phyloP scores from a whole-genome alignment of 1,140 invertebrate species.

The Sycobia sp. region DNA sequence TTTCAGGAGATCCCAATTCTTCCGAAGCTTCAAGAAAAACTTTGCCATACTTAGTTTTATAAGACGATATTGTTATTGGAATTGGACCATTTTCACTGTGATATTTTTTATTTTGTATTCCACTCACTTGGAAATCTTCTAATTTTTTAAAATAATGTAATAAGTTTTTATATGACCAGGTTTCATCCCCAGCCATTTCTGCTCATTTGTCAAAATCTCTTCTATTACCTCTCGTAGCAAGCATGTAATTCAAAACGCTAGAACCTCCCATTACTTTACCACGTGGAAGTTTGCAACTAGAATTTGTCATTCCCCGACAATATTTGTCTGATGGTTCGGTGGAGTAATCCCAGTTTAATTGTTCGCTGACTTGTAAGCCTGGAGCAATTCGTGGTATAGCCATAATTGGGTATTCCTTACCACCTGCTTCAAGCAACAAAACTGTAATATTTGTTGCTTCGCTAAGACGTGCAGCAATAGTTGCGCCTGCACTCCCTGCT shows the following conservation, averaged over 20 bases:
- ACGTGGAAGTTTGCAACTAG: background rate
- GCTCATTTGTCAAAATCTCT: constrained; percentile 61
- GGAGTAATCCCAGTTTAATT: constrained; percentile 10
- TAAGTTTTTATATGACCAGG: constrained; percentile 69
- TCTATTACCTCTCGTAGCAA: constrained; percentile 48
- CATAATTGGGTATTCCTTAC: background rate
- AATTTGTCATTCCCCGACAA: background rate
- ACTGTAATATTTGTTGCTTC: background rate
- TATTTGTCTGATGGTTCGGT: constrained; percentile 1
- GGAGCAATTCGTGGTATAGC: constrained; percentile 3
- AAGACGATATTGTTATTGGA: constrained; percentile 24
- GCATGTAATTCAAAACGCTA: constrained; percentile 16
- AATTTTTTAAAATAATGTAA: constrained; percentile 63
- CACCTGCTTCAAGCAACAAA: constrained; percentile 13
- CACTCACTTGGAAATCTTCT: constrained; percentile 40
- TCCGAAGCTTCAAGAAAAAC: constrained; percentile 8
- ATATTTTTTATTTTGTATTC: constrained; percentile 2
- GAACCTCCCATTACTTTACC: constrained; percentile 17
- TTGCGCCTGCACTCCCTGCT: constrained; percentile 2
- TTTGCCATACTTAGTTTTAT: background rate
- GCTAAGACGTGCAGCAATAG: background rate
- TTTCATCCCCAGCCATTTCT: constrained; percentile 58
- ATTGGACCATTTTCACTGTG: constrained; percentile 7
- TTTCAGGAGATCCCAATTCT: constrained; percentile 7
- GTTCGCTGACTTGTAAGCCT: background rate